Base-by-base conservation (phyloP, 1,140 invertebrate genomes). In the Trichoplusia ni region DNA sequence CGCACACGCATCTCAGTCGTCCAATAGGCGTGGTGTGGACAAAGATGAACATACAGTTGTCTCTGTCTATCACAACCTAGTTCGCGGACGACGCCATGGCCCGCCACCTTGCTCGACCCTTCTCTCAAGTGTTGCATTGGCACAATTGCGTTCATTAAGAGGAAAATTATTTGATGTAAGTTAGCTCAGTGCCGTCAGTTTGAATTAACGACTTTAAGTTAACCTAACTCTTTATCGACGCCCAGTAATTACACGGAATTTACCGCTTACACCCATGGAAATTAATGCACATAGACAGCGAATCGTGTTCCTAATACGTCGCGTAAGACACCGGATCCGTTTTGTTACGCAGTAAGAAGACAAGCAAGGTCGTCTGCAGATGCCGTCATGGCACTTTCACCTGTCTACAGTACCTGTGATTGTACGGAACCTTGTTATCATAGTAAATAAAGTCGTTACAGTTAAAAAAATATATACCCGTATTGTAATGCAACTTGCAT, bases 381-480 rank as follows among this genome's bases (percentile, higher is more conserved):
- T 67, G 67, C 61, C 63, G 46, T 62, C 65, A 68, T 68, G 68
- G 44, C 68, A 80, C 79, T 83, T 83, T 83, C 81, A 79, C 77
- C 69, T 29, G 65, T 73, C 64, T 70, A 62, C 59, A 23, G 46
- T 31, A 18, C 40, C 14, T 14, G 27, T 14, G 27, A n/a, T 49
- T 49, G 21, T 21, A 53, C 29, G 35, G 21, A 33, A 18, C 14
- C 23, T 25, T 13, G 25, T 18, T 33, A 33, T 21, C 27, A 25
- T 19, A 33, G 14, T 16, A 19, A 35, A 47, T 16, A 11, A 35
- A 53, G n/a, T 53, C 49, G 29, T 29, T 14, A 31, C n/a, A n/a
- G n/a, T n/a, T n/a, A n/a, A n/a, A n/a, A n/a, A n/a, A n/a, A n/a
- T n/a, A n/a, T n/a, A n/a, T n/a, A n/a, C n/a, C n/a, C n/a, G n/a